Evolutionary conservation across 2,797 vertebrate genomes (phyloP).

Genomic region (Sebastes hubbsi): DNA sequence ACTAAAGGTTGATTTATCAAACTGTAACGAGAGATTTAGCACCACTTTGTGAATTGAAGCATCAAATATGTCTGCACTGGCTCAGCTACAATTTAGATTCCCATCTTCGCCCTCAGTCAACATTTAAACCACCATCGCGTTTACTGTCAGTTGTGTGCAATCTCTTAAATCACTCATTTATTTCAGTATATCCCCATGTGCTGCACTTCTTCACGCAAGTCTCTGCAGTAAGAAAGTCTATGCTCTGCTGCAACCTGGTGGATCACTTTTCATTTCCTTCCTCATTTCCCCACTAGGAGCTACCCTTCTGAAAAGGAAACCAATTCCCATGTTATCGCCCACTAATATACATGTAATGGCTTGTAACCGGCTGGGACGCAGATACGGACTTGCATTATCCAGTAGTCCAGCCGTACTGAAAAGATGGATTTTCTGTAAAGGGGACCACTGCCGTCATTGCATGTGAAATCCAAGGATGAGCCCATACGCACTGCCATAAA

Average conservation of each 20-base stretch:
- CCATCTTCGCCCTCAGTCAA: constrained; percentile 32
- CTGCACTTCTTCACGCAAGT: constrained; percentile 9
- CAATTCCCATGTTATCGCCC: constrained; percentile 60
- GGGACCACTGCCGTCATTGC: constrained; percentile 22
- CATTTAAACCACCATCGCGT: constrained; percentile 36
- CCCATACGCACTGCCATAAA: constrained; percentile 46
- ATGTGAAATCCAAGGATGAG: constrained; percentile 52
- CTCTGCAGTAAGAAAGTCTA: constrained; percentile 26
- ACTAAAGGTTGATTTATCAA: constrained; percentile 62
- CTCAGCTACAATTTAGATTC: constrained; percentile 46
- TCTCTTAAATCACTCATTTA: constrained; percentile 18
- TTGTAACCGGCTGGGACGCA: constrained; percentile 55
- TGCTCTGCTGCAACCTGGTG: constrained; percentile 51
- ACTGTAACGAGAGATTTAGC: constrained; percentile 48
- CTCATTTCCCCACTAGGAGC: constrained; percentile 63
- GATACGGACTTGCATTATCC: constrained; percentile 49
- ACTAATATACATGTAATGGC: constrained; percentile 70
- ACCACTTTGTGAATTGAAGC: constrained; percentile 53
- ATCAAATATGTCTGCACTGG: constrained; percentile 31
- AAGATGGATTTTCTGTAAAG: constrained; percentile 35
- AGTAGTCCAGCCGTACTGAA: constrained; percentile 32
- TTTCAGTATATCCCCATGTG: constrained; percentile 2
- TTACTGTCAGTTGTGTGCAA: constrained; percentile 14
- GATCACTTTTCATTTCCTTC: constrained; percentile 59
- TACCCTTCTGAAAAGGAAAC: constrained; percentile 58